Percentiles rank a stretch among this genome's conserved stretches.
Conservation (phyloP, 2,797 vertebrate genomes). For the Poecilia gillii region DNA sequence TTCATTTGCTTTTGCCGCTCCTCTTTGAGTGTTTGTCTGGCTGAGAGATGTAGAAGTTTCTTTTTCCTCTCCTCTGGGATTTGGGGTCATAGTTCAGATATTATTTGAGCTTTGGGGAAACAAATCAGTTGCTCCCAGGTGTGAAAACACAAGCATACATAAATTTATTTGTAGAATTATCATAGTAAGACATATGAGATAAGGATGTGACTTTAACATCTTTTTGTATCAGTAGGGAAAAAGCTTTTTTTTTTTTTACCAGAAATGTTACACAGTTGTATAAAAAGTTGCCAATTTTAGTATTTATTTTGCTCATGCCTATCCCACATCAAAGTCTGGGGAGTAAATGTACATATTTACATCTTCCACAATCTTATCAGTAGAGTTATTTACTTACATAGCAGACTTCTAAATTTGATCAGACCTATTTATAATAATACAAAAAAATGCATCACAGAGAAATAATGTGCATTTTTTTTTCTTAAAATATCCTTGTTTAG, state of each 20-base stretch:
- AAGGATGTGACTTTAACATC: not conserved
- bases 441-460: conserved; percentile 4
- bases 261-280: not conserved
- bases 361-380: not conserved
- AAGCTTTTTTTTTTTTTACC: not conserved
- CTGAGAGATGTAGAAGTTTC: not conserved
- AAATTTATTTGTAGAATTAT: not conserved
- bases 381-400: conserved; percentile 14
- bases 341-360: not conserved
- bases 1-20: not conserved
- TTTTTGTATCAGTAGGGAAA: not conserved
- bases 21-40: not conserved
- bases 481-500: conserved; percentile 9
- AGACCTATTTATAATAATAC: conserved; percentile 13
- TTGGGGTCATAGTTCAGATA: too few relatives aligned
- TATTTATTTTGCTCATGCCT: not conserved
- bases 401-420: conserved; percentile 29
- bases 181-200: not conserved
- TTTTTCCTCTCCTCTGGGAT: too few relatives aligned
- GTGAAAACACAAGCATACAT: too few relatives aligned
- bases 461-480: conserved; percentile 18
- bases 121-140: too few relatives aligned
- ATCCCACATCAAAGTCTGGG: not conserved
- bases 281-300: not conserved
- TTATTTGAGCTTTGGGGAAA: too few relatives aligned